These are phyloP conservation scores for Sebastiscus albofasciatus DNA, from an alignment of 2,797 vertebrate genomes.

Conservation along the genomic window DNA sequence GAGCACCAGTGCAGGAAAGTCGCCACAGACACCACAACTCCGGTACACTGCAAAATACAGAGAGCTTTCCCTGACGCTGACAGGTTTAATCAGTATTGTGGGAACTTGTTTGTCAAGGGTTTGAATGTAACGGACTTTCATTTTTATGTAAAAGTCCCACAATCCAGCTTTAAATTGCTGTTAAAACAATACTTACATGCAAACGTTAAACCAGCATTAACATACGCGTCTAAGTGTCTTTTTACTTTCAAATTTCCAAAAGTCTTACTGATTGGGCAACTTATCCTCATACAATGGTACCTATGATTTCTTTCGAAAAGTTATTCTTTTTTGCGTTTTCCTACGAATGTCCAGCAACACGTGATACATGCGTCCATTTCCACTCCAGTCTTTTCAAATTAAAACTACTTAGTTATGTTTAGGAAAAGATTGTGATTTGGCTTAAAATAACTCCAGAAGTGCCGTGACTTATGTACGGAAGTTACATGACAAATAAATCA, in stretches of 20 bases:
- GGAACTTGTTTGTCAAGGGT: neutral
- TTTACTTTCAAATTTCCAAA: neutral
- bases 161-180: neutral
- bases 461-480: no score
- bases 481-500: no score
- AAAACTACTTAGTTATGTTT: no score
- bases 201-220: neutral
- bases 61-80: accelerated
- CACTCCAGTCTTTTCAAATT: no score
- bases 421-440: no score
- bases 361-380: no score
- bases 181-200: neutral
- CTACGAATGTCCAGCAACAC: no score
- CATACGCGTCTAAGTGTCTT: neutral
- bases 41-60: neutral
- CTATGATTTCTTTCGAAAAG: no score
- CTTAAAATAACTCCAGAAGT: no score
- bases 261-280: no score
- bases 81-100: neutral
- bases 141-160: neutral
- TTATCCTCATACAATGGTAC: no score
- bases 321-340: no score
- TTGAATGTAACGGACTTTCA: neutral
- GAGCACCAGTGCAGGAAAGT: neutral
- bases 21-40: neutral